Base-by-base conservation (phyloP, 1,140 invertebrate genomes). In the Diorhabda carinulata region DNA sequence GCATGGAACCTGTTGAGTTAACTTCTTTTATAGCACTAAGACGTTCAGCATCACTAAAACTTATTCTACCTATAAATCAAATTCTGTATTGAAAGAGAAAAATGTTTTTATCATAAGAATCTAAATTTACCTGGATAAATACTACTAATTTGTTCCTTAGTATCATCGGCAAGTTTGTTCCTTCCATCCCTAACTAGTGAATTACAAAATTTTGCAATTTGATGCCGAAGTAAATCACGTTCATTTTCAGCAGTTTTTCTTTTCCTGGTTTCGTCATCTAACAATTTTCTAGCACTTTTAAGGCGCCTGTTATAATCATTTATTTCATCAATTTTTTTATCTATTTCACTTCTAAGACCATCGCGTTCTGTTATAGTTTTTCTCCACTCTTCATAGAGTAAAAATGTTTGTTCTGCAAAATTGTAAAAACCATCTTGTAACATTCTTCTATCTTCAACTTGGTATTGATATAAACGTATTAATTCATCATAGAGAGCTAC, bases 121-220 rank as follows among this genome's bases (percentile, higher is more conserved):
- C 8, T 6, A 52, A 52, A 52, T 52, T 52, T 52, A 79, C 67
- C 79, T 79, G n/a, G 82, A 82, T 25, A 82, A 80, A 95, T 81
- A 78, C 92, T 92, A 45, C 90, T 89, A 2, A 95, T 82, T 78
- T 93, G 92, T 76, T 95, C 91, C 57, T 89, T 85, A 1, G 92
- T 92, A 76, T 94, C 91, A 76, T 93, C 87, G 75, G 90, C 89
- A 3, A 92, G 70, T 47, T 70, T 90, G 43, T 86, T 83, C 58
- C 87, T 83, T 66, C 87, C 86, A 73, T 92, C 89, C 73, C 88
- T 86, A 69, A 90, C 85, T 8, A 95, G 80, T 2, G 94, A 77
- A 76, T 94, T 90, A 59, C 89, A 85, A 0, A 92, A 90, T 75
- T 90, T 82, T 47, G 84, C 81, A 69, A 95, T 85, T 77, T 94